phyloP scores from a whole-genome alignment of 1,140 invertebrate species.

The Mya arenaria region DNA sequence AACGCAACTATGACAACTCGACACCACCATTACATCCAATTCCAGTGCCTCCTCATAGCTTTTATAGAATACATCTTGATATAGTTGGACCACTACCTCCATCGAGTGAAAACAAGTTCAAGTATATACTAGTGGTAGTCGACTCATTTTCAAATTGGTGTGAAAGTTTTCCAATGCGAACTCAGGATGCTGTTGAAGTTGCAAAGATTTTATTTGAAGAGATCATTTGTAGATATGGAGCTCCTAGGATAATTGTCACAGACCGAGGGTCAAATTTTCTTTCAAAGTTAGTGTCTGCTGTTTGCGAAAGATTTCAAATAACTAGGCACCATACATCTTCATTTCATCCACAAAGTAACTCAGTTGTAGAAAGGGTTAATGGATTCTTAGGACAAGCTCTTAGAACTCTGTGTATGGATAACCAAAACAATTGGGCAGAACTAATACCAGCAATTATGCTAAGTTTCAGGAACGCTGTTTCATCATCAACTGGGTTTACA shows the following conservation, averaged over 20 bases:
- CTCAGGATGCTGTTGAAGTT: conserved; percentile 52
- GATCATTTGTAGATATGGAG: conserved; percentile 59
- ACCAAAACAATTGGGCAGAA: conserved; percentile 26
- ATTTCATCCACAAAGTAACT: no score
- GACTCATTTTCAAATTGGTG: conserved; percentile 59
- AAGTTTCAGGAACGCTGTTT: conserved; percentile 20
- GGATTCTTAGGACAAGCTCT: no score
- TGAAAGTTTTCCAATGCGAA: conserved; percentile 56
- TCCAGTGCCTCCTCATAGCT: conserved; percentile 53
- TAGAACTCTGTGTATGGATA: no score
- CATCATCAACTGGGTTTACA: conserved; percentile 45
- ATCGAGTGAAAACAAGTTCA: conserved; percentile 38
- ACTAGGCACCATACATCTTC: no score
- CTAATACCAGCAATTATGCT: conserved; percentile 10
- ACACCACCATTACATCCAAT: conserved; percentile 34
- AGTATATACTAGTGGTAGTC: conserved; percentile 60
- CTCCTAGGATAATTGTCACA: conserved; percentile 45
- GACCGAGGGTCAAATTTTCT: conserved; percentile 62
- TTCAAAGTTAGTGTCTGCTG: conserved; percentile 49
- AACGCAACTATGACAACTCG: conserved; percentile 14
- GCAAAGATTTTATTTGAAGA: conserved; percentile 58
- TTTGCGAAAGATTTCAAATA: conserved; percentile 61
- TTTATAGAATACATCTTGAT: conserved; percentile 60
- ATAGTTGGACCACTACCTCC: conserved; percentile 59
- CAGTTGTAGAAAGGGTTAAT: no score